Evolutionary conservation across 2,113 vertebrate genomes (phyloP), one percentile per base, ranked within the genome.

Genomic region (Corydoras maculifer): DNA sequence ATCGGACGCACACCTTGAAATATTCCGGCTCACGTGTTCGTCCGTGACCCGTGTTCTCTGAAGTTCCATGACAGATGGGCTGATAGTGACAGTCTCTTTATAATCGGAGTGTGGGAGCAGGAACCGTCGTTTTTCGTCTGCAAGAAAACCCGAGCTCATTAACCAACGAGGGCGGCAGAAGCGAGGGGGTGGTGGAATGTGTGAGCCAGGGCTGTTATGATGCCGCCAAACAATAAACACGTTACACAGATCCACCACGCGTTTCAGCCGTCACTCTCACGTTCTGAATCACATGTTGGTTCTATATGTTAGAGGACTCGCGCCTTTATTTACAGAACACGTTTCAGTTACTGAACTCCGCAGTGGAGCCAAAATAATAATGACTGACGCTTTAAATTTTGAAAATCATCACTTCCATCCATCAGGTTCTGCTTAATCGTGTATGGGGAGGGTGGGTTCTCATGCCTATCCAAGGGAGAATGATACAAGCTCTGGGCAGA

Each of bases 121-220:
- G 49, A 72, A 83, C 82, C 77, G 74, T 80, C 82, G 73, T 59
- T 75, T 75, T 65, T 82, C 70, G 79, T 78, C 75, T 48, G 32
- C 75, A 76, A 70, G 60, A 81, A 80, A 75, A 61, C 30, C 66
- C 62, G 74, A 80, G 53, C 79, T 85, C 76, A 84, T 82, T 86
- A 85, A 85, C 77, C 79, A 85, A 87, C 86, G 81, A 84, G 69
- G 70, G 69, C 43, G 72, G 76, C 83, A 82, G 78, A 73, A 82
- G 73, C 75, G 78, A 67, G 85, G 75, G 83, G 82, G 83, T 3
- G 77, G 76, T 62, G 63, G 31, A 82, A 82, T 62, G 79, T 49
- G 66, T 77, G 69, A 65, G 73, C 12, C 11, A 70, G 72, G 71
- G 70, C 15, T 54, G 49, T 25, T 66, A 50, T 68, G 70, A 68